Percentiles rank a stretch among this genome's conserved stretches.
These are phyloP conservation scores for Ochropleura leucogaster DNA, from an alignment of 2,888 invertebrate species.

Conservation along the genomic window DNA sequence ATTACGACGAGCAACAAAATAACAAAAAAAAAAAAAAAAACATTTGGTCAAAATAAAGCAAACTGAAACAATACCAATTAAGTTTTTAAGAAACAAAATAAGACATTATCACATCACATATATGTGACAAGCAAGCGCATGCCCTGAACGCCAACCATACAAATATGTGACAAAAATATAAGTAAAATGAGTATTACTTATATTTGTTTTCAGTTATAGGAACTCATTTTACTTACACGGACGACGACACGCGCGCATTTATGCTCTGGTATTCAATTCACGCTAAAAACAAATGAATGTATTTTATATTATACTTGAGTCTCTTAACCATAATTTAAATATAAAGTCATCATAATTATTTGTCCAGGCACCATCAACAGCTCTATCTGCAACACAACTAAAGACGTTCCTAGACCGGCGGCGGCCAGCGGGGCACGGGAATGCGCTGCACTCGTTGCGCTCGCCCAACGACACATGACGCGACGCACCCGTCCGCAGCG, in stretches of 20 bases:
- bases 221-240: no score
- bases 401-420: conserved; percentile 87
- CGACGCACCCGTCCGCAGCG: conserved; percentile 29
- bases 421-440: conserved; percentile 84
- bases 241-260: no score
- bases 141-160: no score
- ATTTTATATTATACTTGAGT: background rate
- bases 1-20: no score
- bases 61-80: background rate
- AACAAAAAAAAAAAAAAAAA: no score
- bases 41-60: no score
- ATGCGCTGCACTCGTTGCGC: conserved; percentile 80
- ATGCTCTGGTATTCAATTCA: no score
- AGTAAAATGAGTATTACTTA: no score
- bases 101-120: background rate
- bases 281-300: background rate
- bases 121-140: no score
- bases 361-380: conserved; percentile 76
- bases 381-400: conserved; percentile 81
- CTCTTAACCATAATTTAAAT: background rate
- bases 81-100: background rate
- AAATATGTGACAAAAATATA: no score
- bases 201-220: no score
- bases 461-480: conserved; percentile 86
- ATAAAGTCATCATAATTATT: background rate